Percentiles rank a stretch among this genome's conserved stretches.
Conservation (phyloP, 2,797 vertebrate species). For the Phrynocephalus forsythii region DNA sequence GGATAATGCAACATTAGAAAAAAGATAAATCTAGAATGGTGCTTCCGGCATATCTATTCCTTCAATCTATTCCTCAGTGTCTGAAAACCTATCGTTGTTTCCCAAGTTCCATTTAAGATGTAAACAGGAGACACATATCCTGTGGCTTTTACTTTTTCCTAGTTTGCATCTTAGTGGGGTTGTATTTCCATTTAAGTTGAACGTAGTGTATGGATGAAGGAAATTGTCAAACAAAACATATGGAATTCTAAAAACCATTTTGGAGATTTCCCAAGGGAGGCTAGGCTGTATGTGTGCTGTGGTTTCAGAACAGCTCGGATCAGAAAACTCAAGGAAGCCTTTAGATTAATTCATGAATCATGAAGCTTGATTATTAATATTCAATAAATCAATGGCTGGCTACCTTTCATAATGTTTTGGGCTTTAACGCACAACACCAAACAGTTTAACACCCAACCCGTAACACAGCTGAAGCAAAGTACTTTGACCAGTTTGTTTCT, state of each 20-base stretch:
- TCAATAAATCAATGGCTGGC: background rate
- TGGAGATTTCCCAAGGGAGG: background rate
- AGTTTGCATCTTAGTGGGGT: background rate
- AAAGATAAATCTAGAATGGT: conserved; percentile 5
- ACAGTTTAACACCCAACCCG: background rate
- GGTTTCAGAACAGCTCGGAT: background rate
- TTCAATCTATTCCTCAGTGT: conserved; percentile 38
- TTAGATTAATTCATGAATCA: background rate
- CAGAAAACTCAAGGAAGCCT: background rate
- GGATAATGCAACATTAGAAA: conserved; percentile 22
- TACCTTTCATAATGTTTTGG: background rate
- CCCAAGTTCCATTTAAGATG: conserved; percentile 8
- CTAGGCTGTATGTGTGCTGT: background rate
- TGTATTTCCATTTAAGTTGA: background rate
- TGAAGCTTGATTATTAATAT: conserved; percentile 18
- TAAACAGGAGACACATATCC: background rate
- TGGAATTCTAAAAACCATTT: background rate
- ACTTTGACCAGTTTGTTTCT: background rate
- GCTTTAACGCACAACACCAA: background rate
- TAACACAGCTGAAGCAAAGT: background rate
- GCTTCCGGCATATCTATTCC: conserved; percentile 25
- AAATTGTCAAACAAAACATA: background rate
- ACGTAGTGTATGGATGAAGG: background rate
- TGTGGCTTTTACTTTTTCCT: background rate
- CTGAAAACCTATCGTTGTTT: conserved; percentile 15